phyloP scores from a whole-genome alignment of 2,113 vertebrate genomes.

The Madoqua kirkii region DNA sequence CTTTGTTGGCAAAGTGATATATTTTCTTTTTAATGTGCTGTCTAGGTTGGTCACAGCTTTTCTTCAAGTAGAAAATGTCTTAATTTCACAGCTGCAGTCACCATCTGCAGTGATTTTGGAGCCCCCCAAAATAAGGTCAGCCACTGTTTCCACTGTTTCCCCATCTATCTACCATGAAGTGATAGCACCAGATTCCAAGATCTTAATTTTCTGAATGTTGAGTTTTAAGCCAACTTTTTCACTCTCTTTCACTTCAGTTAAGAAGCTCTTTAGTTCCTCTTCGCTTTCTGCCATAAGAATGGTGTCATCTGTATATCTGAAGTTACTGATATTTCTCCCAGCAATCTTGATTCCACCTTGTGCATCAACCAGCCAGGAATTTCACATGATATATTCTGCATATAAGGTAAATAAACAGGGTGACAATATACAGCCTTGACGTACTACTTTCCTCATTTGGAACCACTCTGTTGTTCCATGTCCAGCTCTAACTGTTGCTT shows the following conservation, averaged over 20 bases:
- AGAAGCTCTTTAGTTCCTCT: not conserved
- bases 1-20: not conserved
- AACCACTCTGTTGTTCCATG: not conserved
- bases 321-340: not conserved
- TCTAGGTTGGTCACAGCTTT: not conserved
- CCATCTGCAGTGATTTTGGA: not conserved
- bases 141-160: not conserved
- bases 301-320: not conserved
- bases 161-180: not conserved
- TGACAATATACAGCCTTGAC: not conserved
- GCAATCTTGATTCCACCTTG: not conserved
- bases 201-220: not conserved
- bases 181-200: not conserved
- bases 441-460: not conserved
- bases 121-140: not conserved
- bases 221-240: not conserved
- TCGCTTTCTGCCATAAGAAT: rapidly evolving
- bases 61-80: not conserved
- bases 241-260: not conserved
- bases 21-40: not conserved
- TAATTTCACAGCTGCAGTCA: not conserved
- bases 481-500: not conserved
- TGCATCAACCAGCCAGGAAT: not conserved
- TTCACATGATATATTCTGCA: not conserved
- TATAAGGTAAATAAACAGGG: not conserved